Base-by-base conservation (phyloP, 2,888 invertebrate genomes). In the Germaria angustata region DNA sequence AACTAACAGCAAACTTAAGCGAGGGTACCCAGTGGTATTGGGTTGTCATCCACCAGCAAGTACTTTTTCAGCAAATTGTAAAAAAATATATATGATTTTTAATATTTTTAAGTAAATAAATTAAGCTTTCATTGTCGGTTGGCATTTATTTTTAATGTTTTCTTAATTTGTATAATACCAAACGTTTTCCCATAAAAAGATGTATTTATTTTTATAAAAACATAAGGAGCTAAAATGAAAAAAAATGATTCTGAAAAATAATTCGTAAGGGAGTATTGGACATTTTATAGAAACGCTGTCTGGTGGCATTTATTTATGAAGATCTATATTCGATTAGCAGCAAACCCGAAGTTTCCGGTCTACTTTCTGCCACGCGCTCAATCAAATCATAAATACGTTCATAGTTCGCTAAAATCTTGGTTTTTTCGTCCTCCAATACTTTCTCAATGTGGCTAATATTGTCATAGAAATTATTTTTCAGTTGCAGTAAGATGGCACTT, bases 371-470 rank as follows among this genome's bases (percentile, higher is more conserved):
- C 87, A 95, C 96, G 85, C 93, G 92, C 91, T 98, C 97, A 69
- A 98, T 93, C n/a, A 98, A 93, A 86, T 94, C 93, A 86, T 95
- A 97, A 89, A 98, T 95, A 83, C 94, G 93, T 84, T 94, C 94
- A 9, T 93, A 90, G 86, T 95, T 94, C 15, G 97, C 97, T 87
- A 93, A 93, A 89, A 94, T 97, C 87, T 94, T 93, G 1, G 87
- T 82, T 53, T 86, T 87, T 24, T 95, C 95, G 32, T 92, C 92
- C 87, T 95, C 95, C 85, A 96, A 92, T 84, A 97, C 92, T 88
- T 93, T 93, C 92, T 98, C 98, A 80, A 98, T 94, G 80, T 92
- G 92, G 84, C 94, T 94, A 84, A 98, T 92, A 1, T 96, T 94
- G 86, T 95, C 95, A 89, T 97, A 97, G 79, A 96, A 93, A 86